These are phyloP conservation scores for Scaptomyza pallida DNA, from an alignment of 1,140 invertebrate genomes.

Conservation along the genomic window DNA sequence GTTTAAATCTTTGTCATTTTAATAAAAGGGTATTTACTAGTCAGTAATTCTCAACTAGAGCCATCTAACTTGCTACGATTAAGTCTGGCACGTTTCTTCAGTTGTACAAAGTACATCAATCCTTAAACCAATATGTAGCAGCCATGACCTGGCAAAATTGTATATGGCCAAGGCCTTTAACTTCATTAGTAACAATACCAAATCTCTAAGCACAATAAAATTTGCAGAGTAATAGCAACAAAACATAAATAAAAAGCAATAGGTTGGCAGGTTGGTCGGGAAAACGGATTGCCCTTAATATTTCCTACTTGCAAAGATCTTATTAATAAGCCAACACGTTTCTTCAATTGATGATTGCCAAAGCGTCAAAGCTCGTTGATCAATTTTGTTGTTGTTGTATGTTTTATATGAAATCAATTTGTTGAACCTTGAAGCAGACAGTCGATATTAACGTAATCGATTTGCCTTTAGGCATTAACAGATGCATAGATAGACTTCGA, in stretches of 20 bases:
- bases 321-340: background rate
- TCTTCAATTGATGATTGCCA: background rate
- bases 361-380: too few relatives aligned
- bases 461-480: constrained; percentile 30
- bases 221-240: constrained; percentile 19
- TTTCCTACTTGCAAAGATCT: background rate
- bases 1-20: too few relatives aligned
- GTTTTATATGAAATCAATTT: constrained; percentile 31
- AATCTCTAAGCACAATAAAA: constrained; percentile 10
- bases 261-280: background rate
- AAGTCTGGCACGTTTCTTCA: constrained; percentile 11
- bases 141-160: constrained; percentile 32
- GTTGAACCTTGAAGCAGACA: constrained; percentile 31
- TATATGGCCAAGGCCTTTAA: constrained; percentile 1
- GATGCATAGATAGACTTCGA: background rate
- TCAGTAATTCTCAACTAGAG: too few relatives aligned
- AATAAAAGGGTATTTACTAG: too few relatives aligned
- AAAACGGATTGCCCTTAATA: background rate
- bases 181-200: background rate
- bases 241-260: constrained; percentile 2
- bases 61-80: too few relatives aligned
- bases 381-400: too few relatives aligned
- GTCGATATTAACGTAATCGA: background rate
- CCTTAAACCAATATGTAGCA: constrained; percentile 26
- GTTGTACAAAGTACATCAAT: constrained; percentile 13